A percentile compares a stretch with the other conserved stretches of the same genome.
Conservation (phyloP, 2,888 invertebrate genomes). For the Patella depressa region DNA sequence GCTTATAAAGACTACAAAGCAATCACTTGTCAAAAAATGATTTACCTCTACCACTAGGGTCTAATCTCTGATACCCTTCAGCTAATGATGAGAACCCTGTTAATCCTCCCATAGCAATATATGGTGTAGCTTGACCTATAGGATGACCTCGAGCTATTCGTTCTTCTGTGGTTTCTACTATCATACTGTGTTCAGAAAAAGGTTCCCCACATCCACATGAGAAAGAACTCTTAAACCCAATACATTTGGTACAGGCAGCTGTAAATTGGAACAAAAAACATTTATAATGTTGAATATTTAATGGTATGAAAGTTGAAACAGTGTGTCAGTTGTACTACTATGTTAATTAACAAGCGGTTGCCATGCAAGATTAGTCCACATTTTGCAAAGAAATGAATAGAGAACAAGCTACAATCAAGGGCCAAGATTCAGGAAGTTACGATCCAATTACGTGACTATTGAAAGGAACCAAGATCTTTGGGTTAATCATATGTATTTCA, state of each 20-base stretch:
- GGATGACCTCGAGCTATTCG: conserved; percentile 69
- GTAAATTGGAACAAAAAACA: conserved; percentile 9
- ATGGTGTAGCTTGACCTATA: conserved; percentile 66
- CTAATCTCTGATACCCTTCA: conserved; percentile 70
- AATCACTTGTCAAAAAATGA: background rate
- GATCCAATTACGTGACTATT: too few relatives aligned
- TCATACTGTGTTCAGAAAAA: conserved; percentile 62
- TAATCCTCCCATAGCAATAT: conserved; percentile 71
- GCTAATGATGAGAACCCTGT: conserved; percentile 71
- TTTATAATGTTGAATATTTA: background rate
- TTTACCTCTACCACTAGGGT: conserved; percentile 70
- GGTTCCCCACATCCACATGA: conserved; percentile 69
- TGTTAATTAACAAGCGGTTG: too few relatives aligned
- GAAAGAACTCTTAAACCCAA: conserved; percentile 67
- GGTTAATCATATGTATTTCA: too few relatives aligned
- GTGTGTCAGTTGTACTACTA: too few relatives aligned
- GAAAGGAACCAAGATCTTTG: too few relatives aligned
- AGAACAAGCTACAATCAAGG: too few relatives aligned
- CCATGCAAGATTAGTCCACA: too few relatives aligned
- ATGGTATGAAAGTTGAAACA: too few relatives aligned
- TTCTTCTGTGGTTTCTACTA: conserved; percentile 70
- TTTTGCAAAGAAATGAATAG: too few relatives aligned
- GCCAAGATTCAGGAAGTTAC: too few relatives aligned
- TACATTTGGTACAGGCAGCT: conserved; percentile 65
- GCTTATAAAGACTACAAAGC: background rate